phyloP scores from a whole-genome alignment of 92 coral and sea anemone genomes.

The Siderastrea siderea region DNA sequence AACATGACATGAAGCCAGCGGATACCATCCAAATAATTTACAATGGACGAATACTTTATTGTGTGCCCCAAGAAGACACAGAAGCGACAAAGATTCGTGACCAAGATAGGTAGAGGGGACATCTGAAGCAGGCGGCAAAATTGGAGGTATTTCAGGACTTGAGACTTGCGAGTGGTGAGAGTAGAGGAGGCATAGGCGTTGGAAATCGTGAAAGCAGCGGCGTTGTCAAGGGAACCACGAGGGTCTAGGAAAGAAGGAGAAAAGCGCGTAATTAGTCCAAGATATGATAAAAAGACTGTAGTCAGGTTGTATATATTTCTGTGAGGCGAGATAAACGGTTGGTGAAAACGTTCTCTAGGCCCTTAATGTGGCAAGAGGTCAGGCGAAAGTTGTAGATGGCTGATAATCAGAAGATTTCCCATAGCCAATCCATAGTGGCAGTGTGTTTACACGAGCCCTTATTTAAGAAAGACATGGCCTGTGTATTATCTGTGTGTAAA shows the following conservation, averaged over 20 bases:
- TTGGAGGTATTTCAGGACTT: background rate
- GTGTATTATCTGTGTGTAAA: background rate
- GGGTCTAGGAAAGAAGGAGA: no score
- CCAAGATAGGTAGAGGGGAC: background rate
- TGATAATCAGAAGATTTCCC: background rate
- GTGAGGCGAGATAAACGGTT: background rate
- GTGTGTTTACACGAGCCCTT: background rate
- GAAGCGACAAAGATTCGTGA: background rate
- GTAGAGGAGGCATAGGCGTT: no score
- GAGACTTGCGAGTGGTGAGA: background rate
- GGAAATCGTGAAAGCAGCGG: background rate
- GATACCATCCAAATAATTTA: background rate
- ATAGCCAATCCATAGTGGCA: background rate
- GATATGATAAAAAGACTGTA: no score
- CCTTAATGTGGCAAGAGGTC: no score
- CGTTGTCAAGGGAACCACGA: background rate
- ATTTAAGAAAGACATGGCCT: background rate
- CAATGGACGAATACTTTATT: background rate
- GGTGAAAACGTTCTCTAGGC: no score
- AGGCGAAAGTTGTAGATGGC: background rate
- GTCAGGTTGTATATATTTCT: background rate
- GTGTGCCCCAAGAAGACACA: background rate
- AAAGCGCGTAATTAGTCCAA: no score
- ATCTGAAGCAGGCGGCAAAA: background rate
- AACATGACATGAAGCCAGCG: conserved; percentile 2